Evolutionary conservation across 2,888 invertebrate species (phyloP), one percentile per base, ranked within the genome.

Genomic region (Trissoscelio sp.): DNA sequence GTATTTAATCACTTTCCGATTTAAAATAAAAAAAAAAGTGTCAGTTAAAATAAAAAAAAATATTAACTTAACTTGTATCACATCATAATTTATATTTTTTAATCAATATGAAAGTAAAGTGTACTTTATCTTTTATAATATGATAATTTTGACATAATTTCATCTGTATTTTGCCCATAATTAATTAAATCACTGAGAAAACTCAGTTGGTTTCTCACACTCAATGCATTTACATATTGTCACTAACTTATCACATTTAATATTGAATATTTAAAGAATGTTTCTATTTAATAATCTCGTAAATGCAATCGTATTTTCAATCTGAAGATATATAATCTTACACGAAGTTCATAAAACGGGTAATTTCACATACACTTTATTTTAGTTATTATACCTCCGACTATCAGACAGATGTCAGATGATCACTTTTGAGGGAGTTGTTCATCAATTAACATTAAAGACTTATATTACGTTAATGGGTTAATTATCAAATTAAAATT

Each of bases 281-380:
- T 51, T 51, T 51, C 5, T 7, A 24, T 28, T 24, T 24, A 3
- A 24, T 24, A 24, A 51, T 51, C 51, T 28, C 51, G 22, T 51
- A 51, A 51, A 24, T 12, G 28, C 28, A 51, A 51, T 28, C 51
- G 24, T 51, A 51, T 51, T 28, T 51, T 9, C 28, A 24, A 51
- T 51, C 51, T 51, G 28, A n/a, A 24, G 28, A 46, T 46, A 46
- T 3, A 51, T 28, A 12, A 51, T 51, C 46, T 42, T 16, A 20
- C 46, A 46, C 46, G 46, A 20, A 20, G 46, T 46, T 46, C 12
- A 28, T 22, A 24, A 57, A 57, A 37, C 55, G n/a, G 37, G 55
- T 57, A 57, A 57, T 57, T 57, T 57, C n/a, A 57, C 37, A 34
- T 57, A 57, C 55, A 20, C 37, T n/a, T 34, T 37, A 37, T 37